Conservation (phyloP, 2,888 invertebrate genomes). For the Eilema caniola region DNA sequence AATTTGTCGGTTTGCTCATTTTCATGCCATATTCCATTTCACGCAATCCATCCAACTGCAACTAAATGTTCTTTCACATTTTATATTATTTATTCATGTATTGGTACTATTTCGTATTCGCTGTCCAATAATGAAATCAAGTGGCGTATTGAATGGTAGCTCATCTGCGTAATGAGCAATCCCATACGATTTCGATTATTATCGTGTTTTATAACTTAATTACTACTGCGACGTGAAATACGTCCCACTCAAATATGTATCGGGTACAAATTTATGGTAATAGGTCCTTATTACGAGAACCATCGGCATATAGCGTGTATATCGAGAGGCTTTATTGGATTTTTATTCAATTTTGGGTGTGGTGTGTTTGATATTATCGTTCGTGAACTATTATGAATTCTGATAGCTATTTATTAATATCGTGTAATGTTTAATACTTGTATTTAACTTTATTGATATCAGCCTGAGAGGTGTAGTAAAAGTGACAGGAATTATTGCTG, state of each 20-base stretch:
- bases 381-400: constrained; percentile 4
- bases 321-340: constrained; percentile 24
- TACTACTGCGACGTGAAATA: constrained; percentile 36
- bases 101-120: neutral
- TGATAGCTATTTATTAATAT: neutral
- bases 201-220: constrained; percentile 52
- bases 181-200: constrained; percentile 35
- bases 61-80: neutral
- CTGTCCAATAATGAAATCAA: constrained; percentile 19
- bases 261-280: constrained; percentile 47
- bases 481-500: neutral
- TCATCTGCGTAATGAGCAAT: constrained; percentile 37
- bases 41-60: neutral
- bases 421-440: neutral
- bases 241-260: constrained; percentile 40
- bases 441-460: too few species aligned
- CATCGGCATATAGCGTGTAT: constrained; percentile 21
- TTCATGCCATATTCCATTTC: neutral
- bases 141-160: constrained; percentile 18
- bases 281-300: constrained; percentile 45
- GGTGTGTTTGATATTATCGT: constrained; percentile 15
- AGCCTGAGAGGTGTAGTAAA: too few species aligned
- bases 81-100: neutral
- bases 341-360: constrained; percentile 24
- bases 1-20: neutral